phyloP scores from a whole-genome alignment of 2,113 vertebrate genomes.

The Myrmecophaga tridactyla region DNA sequence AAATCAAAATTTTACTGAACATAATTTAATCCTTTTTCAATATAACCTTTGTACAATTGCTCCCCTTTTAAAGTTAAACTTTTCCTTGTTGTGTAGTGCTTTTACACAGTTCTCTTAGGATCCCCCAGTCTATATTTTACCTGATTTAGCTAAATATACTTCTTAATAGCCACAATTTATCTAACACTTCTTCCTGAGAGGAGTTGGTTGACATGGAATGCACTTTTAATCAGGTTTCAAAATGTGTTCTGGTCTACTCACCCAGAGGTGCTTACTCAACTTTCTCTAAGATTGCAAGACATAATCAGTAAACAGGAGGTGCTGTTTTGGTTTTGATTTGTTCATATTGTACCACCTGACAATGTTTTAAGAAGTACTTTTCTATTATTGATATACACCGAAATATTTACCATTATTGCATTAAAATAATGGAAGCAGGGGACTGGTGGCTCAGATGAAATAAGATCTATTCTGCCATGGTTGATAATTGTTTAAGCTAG shows the following conservation, averaged over 20 bases:
- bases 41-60: background rate
- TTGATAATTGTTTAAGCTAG: background rate
- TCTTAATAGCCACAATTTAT: background rate
- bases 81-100: background rate
- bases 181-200: background rate
- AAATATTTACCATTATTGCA: slow-evolving; percentile 1
- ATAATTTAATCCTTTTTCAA: background rate
- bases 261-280: slow-evolving; percentile 2
- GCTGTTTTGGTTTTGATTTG: slow-evolving; percentile 32
- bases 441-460: background rate
- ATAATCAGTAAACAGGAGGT: background rate
- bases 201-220: background rate
- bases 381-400: background rate
- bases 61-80: slow-evolving; percentile 9
- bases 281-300: slow-evolving; percentile 13
- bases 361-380: background rate
- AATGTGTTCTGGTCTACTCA: background rate
- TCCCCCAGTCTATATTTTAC: background rate
- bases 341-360: background rate
- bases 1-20: background rate
- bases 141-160: background rate
- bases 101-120: background rate
- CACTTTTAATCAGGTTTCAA: slow-evolving; percentile 37
- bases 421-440: background rate
- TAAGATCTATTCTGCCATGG: background rate